phyloP scores from a whole-genome alignment of 1,140 invertebrate genomes.

The Procambarus virginalis region DNA sequence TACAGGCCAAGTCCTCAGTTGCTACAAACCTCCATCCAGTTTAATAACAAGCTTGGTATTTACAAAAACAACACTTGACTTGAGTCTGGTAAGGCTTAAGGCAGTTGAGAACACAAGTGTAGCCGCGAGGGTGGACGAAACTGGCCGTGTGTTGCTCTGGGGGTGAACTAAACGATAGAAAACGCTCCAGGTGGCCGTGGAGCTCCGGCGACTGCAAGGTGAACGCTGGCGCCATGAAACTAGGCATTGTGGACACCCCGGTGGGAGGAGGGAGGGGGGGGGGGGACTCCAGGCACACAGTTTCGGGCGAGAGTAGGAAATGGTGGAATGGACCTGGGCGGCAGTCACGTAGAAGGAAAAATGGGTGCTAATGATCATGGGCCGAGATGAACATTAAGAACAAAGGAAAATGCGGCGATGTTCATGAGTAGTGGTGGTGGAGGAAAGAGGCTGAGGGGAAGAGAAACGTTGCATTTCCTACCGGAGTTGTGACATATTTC shows the following conservation, averaged over 20 bases:
- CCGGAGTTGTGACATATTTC: too few species aligned
- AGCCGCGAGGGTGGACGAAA: neutral
- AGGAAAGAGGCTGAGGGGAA: too few species aligned
- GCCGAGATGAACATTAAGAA: too few species aligned
- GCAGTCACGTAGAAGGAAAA: too few species aligned
- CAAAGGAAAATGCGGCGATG: too few species aligned
- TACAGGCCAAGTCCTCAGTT: neutral
- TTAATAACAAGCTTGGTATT: neutral
- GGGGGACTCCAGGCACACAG: neutral
- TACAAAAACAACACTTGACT: neutral
- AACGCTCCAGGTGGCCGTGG: constrained; percentile 1
- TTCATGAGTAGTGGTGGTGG: too few species aligned
- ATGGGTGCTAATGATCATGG: too few species aligned
- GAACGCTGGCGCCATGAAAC: neutral
- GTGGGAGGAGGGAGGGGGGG: neutral
- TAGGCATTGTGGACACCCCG: neutral
- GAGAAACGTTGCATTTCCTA: too few species aligned
- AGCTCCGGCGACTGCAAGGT: neutral
- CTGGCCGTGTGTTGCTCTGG: neutral
- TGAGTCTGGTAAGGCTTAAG: neutral
- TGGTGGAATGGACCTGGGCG: too few species aligned
- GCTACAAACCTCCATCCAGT: neutral
- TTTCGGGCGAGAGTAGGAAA: too few species aligned
- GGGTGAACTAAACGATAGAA: neutral
- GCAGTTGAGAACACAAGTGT: neutral